Evolutionary conservation across 2,113 vertebrate genomes (phyloP), one percentile per base, ranked within the genome.

Genomic region (Notothenia rossii): DNA sequence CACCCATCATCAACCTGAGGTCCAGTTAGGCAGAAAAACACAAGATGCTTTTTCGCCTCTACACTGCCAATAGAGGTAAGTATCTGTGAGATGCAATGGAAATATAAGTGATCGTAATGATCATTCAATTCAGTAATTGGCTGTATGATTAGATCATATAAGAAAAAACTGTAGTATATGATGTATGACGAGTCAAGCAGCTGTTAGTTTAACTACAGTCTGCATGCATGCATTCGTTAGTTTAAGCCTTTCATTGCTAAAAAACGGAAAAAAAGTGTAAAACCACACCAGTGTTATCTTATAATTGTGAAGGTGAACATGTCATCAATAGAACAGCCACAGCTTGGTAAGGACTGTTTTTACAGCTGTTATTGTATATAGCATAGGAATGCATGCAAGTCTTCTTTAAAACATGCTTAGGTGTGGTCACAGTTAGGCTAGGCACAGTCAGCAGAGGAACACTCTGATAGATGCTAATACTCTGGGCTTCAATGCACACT

Each of bases 61-160:
- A 22, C 22, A 22, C 22, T 22, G 22, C 22, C 22, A 22, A 22
- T 22, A 22, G 22, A 22, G 22, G 22, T 22, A 22, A 22, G 22
- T 22, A 22, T 22, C 25, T 22, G 45, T 11, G 50, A 67, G 25
- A 10, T 7, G 82, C 43, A 51, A 80, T 86, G 82, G 86, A 88
- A 89, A 22, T 22, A 88, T 14, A 82, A 74, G 25, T 70, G 22
- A 72, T 78, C 6, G 0, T n/a, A 55, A 68, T 51, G 15, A 12
- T 40, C 48, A 61, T 75, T 72, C 59, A 76, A 73, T 63, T 67
- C 45, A 73, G 7, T 79, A 77, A 82, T 85, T 81, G 85, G 48
- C 74, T 63, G 18, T 61, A 51, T 59, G 67, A 86, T 86, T 88
- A 69, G 83, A 79, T 86, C 72, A 86, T 72, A 29, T 73, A 74